Evolutionary conservation across 2,888 invertebrate genomes (phyloP).

Genomic region (Drosophila monieri): DNA sequence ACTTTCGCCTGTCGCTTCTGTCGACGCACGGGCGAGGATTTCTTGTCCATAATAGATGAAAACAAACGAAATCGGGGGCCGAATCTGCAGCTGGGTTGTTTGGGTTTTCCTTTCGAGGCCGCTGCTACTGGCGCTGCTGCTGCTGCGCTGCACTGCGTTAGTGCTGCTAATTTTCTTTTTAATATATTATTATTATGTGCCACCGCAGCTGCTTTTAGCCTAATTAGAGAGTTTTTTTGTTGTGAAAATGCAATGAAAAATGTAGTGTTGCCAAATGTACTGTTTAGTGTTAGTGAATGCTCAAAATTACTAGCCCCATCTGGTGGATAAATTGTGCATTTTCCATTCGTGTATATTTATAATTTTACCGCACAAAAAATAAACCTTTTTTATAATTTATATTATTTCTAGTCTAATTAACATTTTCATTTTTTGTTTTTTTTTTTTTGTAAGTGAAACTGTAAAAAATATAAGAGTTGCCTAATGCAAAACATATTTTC

Average conservation of each 20-base stretch:
- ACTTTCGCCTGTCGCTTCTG: slow-evolving; percentile 92
- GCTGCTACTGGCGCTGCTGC: slow-evolving; percentile 6
- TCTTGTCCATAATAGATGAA: slow-evolving; percentile 89
- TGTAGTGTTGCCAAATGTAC: background rate
- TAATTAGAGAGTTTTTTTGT: slow-evolving; percentile 8
- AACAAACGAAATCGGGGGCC: slow-evolving; percentile 28
- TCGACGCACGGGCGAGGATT: slow-evolving; percentile 91
- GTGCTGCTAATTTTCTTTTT: slow-evolving; percentile 10
- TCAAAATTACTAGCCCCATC: background rate
- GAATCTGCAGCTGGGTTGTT: slow-evolving; percentile 60
- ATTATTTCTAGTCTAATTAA: background rate
- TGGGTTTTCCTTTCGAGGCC: slow-evolving; percentile 18
- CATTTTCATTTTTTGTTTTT: background rate
- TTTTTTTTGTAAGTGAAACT: background rate
- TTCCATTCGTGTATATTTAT: background rate
- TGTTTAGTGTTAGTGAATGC: background rate
- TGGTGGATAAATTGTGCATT: background rate
- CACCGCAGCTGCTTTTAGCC: slow-evolving; percentile 18
- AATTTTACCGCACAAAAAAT: background rate
- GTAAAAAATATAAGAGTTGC: background rate
- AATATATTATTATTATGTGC: slow-evolving; percentile 7
- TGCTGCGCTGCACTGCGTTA: slow-evolving; percentile 15
- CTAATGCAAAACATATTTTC: background rate
- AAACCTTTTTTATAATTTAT: too few species aligned
- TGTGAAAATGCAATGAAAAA: slow-evolving; percentile 5